Base-by-base conservation (phyloP, 2,888 invertebrate species). In the Rutpela maculata region DNA sequence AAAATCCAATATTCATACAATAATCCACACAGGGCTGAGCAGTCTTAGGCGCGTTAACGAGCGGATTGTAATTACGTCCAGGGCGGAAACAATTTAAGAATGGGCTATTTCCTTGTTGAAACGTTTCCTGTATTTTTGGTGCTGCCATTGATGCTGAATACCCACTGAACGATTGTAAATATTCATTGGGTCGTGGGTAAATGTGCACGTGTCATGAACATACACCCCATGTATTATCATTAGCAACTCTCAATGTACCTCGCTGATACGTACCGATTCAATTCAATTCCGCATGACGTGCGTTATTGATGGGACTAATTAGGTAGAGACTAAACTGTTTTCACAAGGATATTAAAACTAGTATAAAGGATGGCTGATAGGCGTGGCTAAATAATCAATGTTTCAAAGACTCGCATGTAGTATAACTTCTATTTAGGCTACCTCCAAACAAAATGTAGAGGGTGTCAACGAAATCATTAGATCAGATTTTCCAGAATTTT, bases 141-240 rank as follows among this genome's bases (percentile, higher is more conserved):
- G 67, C 66, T 22, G 60, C 66, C 69, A 57, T 75, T 75, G 75
- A 70, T 65, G 70, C 72, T 60, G 76, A 76, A 76, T 68, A 59
- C 55, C 72, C 68, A 62, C 35, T 67, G 60, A 60, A 74, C 75
- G 72, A 78, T 71, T 81, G 82, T 84, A 84, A 84, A 84, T 83
- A 83, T 84, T 83, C 82, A 83, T 83, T 77, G 82, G 74, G 76
- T 75, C 84, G 82, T 84, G 84, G 83, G 84, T 80, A 83, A 83
- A 80, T 63, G 79, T 71, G 78, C 84, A 84, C 84, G 84, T 84
- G 84, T 81, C 82, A 78, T 66, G 73, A 68, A 38, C 75, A 74
- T 76, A 75, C 73, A 76, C 78, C 80, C 81, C 79, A 75, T 77
- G 77, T 79, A 80, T 81, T 79, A 80, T 80, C 79, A 79, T 81